Evolutionary conservation across 2,113 vertebrate species (phyloP).

Genomic region (Athene noctua): DNA sequence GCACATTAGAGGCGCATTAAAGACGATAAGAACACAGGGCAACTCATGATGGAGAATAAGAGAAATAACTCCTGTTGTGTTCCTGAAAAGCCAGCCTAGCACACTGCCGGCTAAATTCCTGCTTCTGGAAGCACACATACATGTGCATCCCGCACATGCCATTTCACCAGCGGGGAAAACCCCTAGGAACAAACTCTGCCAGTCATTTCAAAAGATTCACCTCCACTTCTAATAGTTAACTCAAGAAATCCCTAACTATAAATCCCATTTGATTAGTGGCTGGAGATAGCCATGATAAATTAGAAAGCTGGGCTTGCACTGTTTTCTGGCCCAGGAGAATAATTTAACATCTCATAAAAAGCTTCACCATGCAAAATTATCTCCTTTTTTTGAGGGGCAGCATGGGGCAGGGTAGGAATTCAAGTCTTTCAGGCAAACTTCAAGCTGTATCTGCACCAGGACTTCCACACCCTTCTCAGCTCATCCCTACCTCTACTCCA

Average conservation of each 20-base stretch:
- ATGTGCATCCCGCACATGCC: accelerated
- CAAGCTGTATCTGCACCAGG: not conserved
- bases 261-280: not conserved
- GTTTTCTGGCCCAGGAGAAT: not conserved
- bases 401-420: not conserved
- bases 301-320: not conserved
- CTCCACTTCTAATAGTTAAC: not conserved
- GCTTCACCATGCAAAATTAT: not conserved
- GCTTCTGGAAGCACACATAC: not conserved
- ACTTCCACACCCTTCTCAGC: not conserved
- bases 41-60: not conserved
- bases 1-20: not conserved
- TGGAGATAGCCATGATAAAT: not conserved
- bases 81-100: not conserved
- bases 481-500: not conserved
- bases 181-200: not conserved
- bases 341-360: not conserved
- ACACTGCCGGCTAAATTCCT: accelerated
- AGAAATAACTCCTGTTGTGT: accelerated
- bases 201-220: not conserved
- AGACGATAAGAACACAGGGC: not conserved
- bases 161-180: not conserved
- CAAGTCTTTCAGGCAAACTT: not conserved
- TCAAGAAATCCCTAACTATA: not conserved
- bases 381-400: not conserved